phyloP scores from a whole-genome alignment of 2,888 invertebrate species.

The Graphium colonna region DNA sequence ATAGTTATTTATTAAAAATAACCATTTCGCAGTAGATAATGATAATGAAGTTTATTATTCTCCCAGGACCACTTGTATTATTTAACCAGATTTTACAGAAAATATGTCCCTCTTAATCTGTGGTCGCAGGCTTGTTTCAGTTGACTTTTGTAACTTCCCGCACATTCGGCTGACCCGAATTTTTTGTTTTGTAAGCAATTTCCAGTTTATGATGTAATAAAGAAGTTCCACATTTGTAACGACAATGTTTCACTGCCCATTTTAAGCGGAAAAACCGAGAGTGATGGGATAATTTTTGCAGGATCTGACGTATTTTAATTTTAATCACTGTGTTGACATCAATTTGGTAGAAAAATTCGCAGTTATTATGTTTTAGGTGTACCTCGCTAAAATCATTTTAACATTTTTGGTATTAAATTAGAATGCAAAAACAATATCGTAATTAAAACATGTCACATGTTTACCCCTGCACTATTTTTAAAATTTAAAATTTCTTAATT shows the following conservation, averaged over 20 bases:
- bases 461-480: too few species aligned
- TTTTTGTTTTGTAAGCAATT: conserved; percentile 34
- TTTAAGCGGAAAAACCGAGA: conserved; percentile 14
- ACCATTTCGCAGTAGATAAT: too few species aligned
- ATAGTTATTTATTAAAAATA: too few species aligned
- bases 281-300: conserved; percentile 4
- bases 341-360: not conserved
- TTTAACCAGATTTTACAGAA: too few species aligned
- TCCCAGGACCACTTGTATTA: not conserved
- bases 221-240: conserved; percentile 24
- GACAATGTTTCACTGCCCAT: conserved; percentile 20
- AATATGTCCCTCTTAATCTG: not conserved
- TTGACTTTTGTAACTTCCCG: conserved; percentile 30
- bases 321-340: conserved; percentile 11
- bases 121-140: not conserved
- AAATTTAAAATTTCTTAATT: too few species aligned
- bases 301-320: conserved; percentile 9
- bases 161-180: conserved; percentile 34
- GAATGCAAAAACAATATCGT: too few species aligned
- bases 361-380: not conserved
- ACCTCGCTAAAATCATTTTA: too few species aligned
- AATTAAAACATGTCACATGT: too few species aligned
- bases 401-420: too few species aligned
- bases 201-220: conserved; percentile 34
- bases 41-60: too few species aligned